Conservation (phyloP, 2,797 vertebrate genomes). For the Todus mexicanus region DNA sequence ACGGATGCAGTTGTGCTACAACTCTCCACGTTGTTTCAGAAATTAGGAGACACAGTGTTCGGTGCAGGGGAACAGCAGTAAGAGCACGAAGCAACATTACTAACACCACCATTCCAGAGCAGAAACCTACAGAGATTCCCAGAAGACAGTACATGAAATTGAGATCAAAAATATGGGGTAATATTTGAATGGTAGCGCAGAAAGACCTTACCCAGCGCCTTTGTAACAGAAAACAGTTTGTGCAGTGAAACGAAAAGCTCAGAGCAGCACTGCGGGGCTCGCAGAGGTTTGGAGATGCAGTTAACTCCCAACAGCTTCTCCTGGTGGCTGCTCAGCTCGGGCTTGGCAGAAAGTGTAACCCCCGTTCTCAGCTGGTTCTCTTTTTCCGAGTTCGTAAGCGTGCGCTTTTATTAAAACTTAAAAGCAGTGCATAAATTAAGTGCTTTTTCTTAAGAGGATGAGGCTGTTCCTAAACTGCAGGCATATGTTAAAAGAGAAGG, state of each 20-base stretch:
- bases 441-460: constrained; percentile 7
- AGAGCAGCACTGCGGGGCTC: constrained; percentile 40
- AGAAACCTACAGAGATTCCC: constrained; percentile 12
- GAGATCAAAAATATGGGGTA: constrained; percentile 48
- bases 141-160: constrained; percentile 21
- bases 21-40: neutral
- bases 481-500: constrained; percentile 49
- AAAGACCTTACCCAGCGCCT: constrained; percentile 20
- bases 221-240: constrained; percentile 25
- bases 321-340: constrained; percentile 45
- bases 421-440: constrained; percentile 29
- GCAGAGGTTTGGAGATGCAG: neutral
- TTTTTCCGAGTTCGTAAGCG: neutral
- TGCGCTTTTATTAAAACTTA: constrained; percentile 15
- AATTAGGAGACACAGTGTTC: neutral
- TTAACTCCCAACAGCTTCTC: constrained; percentile 50
- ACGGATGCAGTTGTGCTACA: neutral
- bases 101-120: constrained; percentile 1
- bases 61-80: neutral
- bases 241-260: constrained; percentile 36
- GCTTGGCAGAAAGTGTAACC: neutral
- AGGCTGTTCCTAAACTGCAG: constrained; percentile 51
- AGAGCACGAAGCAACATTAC: neutral
- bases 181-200: neutral
- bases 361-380: constrained; percentile 35